Evolutionary conservation across 2,797 vertebrate genomes (phyloP), one percentile per base, ranked within the genome.

Genomic region (Onychomys arenicola): DNA sequence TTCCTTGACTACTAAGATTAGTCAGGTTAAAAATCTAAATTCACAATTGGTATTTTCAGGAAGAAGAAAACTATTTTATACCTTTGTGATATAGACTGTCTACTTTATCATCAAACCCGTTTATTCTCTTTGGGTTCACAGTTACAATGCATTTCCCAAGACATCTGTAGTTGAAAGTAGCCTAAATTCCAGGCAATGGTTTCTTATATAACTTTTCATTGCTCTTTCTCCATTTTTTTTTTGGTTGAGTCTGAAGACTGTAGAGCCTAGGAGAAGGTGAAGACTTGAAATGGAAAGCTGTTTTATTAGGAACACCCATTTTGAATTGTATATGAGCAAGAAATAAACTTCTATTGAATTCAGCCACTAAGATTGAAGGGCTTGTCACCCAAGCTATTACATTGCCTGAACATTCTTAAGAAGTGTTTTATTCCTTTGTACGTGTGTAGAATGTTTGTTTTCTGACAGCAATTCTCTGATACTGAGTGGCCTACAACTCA

Each of bases 1-100:
- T 94, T 93, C 90, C 73, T 94, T 90, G 73, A 82, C 40, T 81
- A 76, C 27, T 94, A 65, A 90, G 34, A 76, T 95, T 91, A 89
- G 88, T 82, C 19, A 94, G 55, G 67, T 86, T 91, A 85, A 94
- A 93, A 89, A 92, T 75, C 37, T 81, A 81, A 43, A 86, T 75
- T 55, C 55, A 34, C 76, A 46, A 63, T 94, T 93, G 59, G n/a
- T 37, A 32, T 71, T 95, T 96, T 88, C 21, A 78, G 52, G 49
- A 93, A 94, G 43, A 92, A 63, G 87, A 43, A 92, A 71, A 85
- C 88, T 95, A 71, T 81, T 96, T 88, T 77, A 34, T 69, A 80
- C 73, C 25, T 6, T 88, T 95, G 65, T 71, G 37, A 76, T 67
- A 69, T 55, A 91, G 84, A 90, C 27, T 81, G 49, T 25, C 52